phyloP scores from a whole-genome alignment of 2,888 invertebrate genomes.

The Tiliacea citrago region DNA sequence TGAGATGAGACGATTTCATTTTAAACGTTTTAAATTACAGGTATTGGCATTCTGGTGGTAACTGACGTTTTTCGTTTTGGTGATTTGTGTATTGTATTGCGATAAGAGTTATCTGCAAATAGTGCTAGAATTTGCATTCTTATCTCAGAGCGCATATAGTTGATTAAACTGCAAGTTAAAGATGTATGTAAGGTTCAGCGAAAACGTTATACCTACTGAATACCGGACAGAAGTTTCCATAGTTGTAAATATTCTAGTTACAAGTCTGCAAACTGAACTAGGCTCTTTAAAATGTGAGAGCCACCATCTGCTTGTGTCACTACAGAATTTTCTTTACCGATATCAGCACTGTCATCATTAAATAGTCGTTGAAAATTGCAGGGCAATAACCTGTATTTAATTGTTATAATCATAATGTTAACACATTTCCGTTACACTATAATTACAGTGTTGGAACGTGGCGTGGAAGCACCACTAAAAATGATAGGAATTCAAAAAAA shows the following conservation, averaged over 20 bases:
- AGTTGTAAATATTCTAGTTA: not conserved
- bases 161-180: not conserved
- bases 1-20: not conserved
- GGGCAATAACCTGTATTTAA: not conserved
- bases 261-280: not conserved
- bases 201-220: not conserved
- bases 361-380: not conserved
- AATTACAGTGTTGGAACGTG: slow-evolving; percentile 9
- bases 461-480: not conserved
- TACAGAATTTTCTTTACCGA: slow-evolving; percentile 12
- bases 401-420: slow-evolving; percentile 1
- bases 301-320: slow-evolving; percentile 19
- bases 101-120: not conserved
- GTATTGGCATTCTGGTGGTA: not conserved
- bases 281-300: slow-evolving; percentile 15
- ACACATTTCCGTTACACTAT: not conserved
- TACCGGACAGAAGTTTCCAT: not conserved
- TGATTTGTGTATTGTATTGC: slow-evolving; percentile 4
- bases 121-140: slow-evolving; percentile 21
- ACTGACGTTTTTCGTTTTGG: slow-evolving; percentile 16
- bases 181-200: not conserved
- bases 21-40: not conserved
- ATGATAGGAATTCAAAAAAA: not conserved
- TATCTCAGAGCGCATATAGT: not conserved
- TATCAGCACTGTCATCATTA: not conserved